Percentiles rank a stretch among this genome's conserved stretches.
phyloP scores from a whole-genome alignment of 2,113 vertebrate species.

The Ardeotis arabs region DNA sequence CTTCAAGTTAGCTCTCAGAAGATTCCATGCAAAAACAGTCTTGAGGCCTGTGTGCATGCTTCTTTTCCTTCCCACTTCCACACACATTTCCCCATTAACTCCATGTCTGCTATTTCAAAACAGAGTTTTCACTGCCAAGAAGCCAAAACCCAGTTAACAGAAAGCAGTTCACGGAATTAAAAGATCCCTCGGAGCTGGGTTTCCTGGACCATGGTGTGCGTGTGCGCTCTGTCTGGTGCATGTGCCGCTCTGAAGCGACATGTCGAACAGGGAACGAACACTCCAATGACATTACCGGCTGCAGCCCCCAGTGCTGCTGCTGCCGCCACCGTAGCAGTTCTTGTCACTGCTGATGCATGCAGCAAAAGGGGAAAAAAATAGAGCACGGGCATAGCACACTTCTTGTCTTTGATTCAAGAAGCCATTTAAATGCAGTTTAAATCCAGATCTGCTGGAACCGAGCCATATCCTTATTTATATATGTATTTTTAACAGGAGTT shows the following conservation, averaged over 20 bases:
- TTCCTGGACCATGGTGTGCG: not conserved
- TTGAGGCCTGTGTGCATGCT: not conserved
- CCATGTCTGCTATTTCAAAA: not conserved
- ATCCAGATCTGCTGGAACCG: not conserved
- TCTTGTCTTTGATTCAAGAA: not conserved
- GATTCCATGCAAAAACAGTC: not conserved
- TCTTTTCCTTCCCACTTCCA: conserved; percentile 2
- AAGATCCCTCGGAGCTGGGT: not conserved
- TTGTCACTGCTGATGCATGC: not conserved
- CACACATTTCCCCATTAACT: not conserved
- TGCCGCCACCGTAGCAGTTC: not conserved
- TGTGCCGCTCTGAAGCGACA: not conserved
- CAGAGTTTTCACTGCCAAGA: not conserved
- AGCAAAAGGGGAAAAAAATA: not conserved
- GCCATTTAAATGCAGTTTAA: not conserved
- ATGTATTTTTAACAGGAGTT: not conserved
- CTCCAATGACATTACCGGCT: not conserved
- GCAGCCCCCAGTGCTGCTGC: not conserved
- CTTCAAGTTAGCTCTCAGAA: not conserved
- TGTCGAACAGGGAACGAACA: fast-evolving
- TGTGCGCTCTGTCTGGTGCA: not conserved
- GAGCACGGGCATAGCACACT: not conserved
- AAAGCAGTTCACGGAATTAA: not conserved
- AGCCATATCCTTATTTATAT: not conserved
- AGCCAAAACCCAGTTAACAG: not conserved